Percentiles rank a stretch among this genome's conserved stretches.
phyloP scores from a whole-genome alignment of 1,140 invertebrate species.

The Wiebesia pumilae region DNA sequence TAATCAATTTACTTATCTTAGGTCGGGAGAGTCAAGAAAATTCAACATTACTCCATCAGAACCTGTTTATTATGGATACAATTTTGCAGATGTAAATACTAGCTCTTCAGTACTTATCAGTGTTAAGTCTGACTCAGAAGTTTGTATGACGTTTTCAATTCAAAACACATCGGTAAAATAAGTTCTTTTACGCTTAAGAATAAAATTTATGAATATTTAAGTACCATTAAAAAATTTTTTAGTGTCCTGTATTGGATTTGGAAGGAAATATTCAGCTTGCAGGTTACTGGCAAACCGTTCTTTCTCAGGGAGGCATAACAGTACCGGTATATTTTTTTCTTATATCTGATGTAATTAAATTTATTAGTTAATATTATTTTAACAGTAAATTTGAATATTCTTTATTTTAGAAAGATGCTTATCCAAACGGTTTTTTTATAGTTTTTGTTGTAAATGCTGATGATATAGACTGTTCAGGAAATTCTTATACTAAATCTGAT shows the following conservation, averaged over 20 bases:
- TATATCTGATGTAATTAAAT: conserved; percentile 6
- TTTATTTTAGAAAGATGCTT: conserved; percentile 65
- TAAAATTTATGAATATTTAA: conserved; percentile 8
- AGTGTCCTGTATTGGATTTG: conserved; percentile 82
- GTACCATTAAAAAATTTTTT: conserved; percentile 54
- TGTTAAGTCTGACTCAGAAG: conserved; percentile 72
- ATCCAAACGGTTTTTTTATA: conserved; percentile 84
- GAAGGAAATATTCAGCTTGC: conserved; percentile 79
- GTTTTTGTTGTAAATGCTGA: conserved; percentile 87
- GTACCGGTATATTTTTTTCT: conserved; percentile 71
- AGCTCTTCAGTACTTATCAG: conserved; percentile 73
- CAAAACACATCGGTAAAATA: conserved; percentile 75
- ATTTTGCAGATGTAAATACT: conserved; percentile 66
- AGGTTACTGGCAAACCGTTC: conserved; percentile 81
- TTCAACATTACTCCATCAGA: conserved; percentile 62
- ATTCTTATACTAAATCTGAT: conserved; percentile 54
- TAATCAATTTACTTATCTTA: conserved; percentile 36
- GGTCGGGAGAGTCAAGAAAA: conserved; percentile 49
- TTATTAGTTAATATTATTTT: conserved; percentile 25
- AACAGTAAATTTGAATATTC: neutral
- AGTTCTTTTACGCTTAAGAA: conserved; percentile 8
- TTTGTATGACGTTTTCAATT: conserved; percentile 77
- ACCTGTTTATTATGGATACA: conserved; percentile 75
- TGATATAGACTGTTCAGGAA: conserved; percentile 81
- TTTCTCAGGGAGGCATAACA: conserved; percentile 78